Conservation (phyloP, 2,113 vertebrate genomes). For the Pteropus alecto region DNA sequence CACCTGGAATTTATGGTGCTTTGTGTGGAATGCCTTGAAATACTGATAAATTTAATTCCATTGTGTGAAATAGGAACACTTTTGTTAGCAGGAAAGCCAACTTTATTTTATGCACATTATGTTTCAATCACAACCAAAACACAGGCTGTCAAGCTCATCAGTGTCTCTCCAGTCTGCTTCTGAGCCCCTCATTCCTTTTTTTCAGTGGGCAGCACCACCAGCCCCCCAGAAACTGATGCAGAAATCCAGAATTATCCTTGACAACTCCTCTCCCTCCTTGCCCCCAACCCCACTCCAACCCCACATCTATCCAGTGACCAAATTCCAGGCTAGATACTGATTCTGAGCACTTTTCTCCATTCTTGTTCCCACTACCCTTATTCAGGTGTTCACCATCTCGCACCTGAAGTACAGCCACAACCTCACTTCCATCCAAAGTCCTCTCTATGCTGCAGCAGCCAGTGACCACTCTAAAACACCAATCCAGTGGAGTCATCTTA, state of each 20-base stretch:
- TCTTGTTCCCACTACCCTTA: neutral
- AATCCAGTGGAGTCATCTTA: neutral
- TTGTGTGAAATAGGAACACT: neutral
- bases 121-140: neutral
- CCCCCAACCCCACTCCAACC: too few species aligned
- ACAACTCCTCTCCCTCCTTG: neutral
- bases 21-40: neutral
- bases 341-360: neutral
- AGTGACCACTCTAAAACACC: neutral
- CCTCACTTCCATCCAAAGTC: neutral
- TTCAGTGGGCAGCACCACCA: neutral
- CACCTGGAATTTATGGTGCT: neutral
- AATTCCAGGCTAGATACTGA: neutral
- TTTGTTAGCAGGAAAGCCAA: neutral
- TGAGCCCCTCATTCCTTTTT: neutral
- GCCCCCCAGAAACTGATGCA: neutral
- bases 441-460: neutral
- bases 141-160: neutral
- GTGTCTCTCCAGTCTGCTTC: neutral
- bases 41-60: neutral
- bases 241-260: neutral
- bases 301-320: neutral
- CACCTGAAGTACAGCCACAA: neutral
- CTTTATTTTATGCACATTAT: neutral
- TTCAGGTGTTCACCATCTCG: accelerated